Evolutionary conservation across 2,888 invertebrate species (phyloP), one percentile per base, ranked within the genome.

Genomic region (Drosophila atripex): DNA sequence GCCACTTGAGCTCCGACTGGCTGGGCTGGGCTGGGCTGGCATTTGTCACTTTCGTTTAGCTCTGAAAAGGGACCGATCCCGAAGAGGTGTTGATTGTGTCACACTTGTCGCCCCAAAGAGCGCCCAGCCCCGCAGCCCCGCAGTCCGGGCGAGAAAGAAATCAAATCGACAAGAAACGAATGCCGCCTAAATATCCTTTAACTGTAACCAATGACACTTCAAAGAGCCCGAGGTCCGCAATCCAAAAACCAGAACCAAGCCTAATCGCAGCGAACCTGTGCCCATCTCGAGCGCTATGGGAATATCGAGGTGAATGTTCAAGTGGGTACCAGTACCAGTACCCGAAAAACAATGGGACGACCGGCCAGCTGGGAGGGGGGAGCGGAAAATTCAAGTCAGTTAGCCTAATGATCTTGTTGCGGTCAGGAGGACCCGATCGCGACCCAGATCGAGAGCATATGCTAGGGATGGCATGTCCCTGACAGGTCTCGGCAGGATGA

Each of bases 191-290:
- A 88, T 85, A 88, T 87, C 86, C 86, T 88, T 89, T 87, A 86
- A 88, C 84, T 89, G 89, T 89, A 88, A 87, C 88, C 78, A 84
- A 88, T 89, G 86, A 78, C 77, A 88, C 88, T 75, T 88, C 89
- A 88, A 88, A 89, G 84, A 35, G 11, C 58, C 53, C n/a, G 38
- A 23, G n/a, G 25, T 45, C 77, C 45, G 18, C 11, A 46, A 41
- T 11, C 41, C 28, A 58, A 51, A 47, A 21, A 30, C 46, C 45
- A 30, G 35, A 38, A 21, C 49, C 52, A 66, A 30, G 14, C n/a
- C 47, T 43, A 54, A 14, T 23, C 51, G 45, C 49, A 64, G 64
- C 73, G 78, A 78, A 58, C 82, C 85, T 85, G 86, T 87, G 60
- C 60, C 39, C 60, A 18, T 35, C 32, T 14, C 43, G 18, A 41